A percentile compares a stretch with the other conserved stretches of the same genome.
phyloP scores from a whole-genome alignment of 2,797 vertebrate species.

The Alca torda region DNA sequence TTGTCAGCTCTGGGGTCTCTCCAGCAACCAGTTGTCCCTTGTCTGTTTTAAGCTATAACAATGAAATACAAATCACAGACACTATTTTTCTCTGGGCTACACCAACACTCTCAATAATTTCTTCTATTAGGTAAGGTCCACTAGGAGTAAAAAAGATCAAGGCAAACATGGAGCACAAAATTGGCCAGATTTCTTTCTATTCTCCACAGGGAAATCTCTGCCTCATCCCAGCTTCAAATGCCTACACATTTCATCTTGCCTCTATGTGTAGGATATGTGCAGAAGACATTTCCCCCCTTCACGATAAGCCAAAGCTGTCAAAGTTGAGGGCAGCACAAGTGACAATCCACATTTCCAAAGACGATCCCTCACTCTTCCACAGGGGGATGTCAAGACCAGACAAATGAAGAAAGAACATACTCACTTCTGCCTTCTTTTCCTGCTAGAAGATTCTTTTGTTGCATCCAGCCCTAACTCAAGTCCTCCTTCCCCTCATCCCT shows the following conservation, averaged over 20 bases:
- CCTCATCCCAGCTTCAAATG: background rate
- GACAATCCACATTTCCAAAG: background rate
- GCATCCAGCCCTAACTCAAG: background rate
- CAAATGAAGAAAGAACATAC: background rate
- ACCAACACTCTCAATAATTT: background rate
- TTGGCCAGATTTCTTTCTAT: background rate
- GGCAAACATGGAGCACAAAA: background rate
- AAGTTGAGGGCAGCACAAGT: background rate
- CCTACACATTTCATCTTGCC: background rate
- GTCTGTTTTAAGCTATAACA: background rate
- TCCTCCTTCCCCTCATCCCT: background rate
- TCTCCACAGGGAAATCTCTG: background rate
- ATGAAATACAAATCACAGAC: background rate
- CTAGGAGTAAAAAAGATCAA: background rate
- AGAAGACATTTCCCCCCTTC: background rate
- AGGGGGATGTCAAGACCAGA: background rate
- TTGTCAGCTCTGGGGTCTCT: background rate
- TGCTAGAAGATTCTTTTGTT: background rate
- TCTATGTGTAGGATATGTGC: background rate
- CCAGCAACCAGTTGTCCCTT: background rate
- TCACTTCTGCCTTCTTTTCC: background rate
- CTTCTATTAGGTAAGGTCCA: background rate
- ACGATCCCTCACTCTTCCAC: background rate
- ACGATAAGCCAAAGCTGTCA: background rate
- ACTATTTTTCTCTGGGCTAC: background rate